Evolutionary conservation across 2,113 vertebrate species (phyloP).

Genomic region (Neolamprologus devosi): DNA sequence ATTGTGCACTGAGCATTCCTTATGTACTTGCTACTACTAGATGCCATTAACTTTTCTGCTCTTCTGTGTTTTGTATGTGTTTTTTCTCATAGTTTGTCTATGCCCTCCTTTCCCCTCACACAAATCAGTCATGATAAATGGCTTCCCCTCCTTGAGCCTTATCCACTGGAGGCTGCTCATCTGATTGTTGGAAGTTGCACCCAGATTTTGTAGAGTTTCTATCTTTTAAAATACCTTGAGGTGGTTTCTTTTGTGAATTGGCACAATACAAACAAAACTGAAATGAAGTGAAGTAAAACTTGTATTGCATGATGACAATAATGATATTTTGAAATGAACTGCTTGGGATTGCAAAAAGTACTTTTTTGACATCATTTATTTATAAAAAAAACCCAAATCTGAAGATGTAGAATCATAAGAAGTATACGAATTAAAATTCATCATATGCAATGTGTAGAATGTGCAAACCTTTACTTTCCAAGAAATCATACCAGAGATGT

Average conservation of each 20-base stretch:
- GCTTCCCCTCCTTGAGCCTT: not conserved
- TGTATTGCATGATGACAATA: not conserved
- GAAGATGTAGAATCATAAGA: not conserved
- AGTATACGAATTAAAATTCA: not conserved
- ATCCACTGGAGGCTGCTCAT: not conserved
- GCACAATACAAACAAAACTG: not conserved
- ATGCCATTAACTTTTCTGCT: not conserved
- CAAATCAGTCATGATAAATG: not conserved
- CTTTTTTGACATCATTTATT: not conserved
- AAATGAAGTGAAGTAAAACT: not conserved
- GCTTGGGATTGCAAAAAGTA: not conserved
- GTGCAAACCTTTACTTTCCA: not conserved
- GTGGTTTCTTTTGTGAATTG: not conserved
- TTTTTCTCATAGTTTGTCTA: not conserved
- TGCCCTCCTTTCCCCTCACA: not conserved
- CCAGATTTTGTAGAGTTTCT: not conserved
- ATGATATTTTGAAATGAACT: not conserved
- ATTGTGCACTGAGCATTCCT: not conserved
- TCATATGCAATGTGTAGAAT: not conserved
- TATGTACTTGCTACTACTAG: not conserved
- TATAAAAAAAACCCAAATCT: not conserved
- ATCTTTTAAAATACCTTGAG: not conserved
- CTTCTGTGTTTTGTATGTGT: not conserved
- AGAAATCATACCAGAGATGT: not conserved
- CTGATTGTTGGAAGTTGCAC: not conserved